Evolutionary conservation across 1,140 invertebrate species (phyloP).

Genomic region (Brachionus sp.): DNA sequence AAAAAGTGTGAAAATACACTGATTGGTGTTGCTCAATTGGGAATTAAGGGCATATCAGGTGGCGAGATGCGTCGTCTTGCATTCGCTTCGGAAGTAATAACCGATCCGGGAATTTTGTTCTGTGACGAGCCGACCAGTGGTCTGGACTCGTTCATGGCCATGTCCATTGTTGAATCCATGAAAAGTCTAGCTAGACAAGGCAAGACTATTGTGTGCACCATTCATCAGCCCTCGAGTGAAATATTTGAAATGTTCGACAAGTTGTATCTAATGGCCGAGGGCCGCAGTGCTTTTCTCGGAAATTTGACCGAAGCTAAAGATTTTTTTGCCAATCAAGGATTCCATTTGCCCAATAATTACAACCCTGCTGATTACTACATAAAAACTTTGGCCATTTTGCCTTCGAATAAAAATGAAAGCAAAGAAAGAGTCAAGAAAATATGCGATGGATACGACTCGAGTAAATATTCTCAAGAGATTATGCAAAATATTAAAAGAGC

Average conservation of each 20-base stretch:
- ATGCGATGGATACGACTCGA: neutral
- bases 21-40: neutral
- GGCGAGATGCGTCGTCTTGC: constrained; percentile 92
- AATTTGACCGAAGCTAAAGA: constrained; percentile 70
- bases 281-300: constrained; percentile 84
- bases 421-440: constrained; percentile 4
- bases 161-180: constrained; percentile 75
- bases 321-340: constrained; percentile 70
- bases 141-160: constrained; percentile 85
- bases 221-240: constrained; percentile 92
- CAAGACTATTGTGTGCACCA: constrained; percentile 86
- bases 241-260: constrained; percentile 85
- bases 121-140: constrained; percentile 93
- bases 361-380: constrained; percentile 94
- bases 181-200: constrained; percentile 70
- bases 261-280: constrained; percentile 83
- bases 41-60: constrained; percentile 85
- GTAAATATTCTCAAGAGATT: neutral
- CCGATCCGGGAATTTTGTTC: constrained; percentile 87
- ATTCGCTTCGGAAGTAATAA: constrained; percentile 91
- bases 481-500: neutral
- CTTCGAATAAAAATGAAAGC: constrained; percentile 70
- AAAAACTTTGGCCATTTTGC: constrained; percentile 78
- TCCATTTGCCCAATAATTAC: constrained; percentile 69
- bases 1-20: constrained; percentile 67